phyloP scores from a whole-genome alignment of 2,888 invertebrate genomes.

The Neoscelio sp. region DNA sequence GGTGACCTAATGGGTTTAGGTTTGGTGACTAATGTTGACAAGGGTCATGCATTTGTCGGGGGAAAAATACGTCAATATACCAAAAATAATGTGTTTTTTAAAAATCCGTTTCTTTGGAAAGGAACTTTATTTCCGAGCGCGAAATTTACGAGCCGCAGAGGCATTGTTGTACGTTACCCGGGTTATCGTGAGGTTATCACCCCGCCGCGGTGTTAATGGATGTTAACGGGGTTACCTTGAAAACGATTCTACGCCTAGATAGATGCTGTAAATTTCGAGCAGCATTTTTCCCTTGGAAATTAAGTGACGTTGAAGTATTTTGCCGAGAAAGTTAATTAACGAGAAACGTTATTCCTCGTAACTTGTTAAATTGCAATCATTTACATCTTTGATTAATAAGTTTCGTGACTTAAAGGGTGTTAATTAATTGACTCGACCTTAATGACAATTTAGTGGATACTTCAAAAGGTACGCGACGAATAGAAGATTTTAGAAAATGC shows the following conservation, averaged over 20 bases:
- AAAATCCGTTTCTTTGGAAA: constrained; percentile 71
- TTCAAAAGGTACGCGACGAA: too few species aligned
- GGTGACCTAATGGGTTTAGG: constrained; percentile 54
- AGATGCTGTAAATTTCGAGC: constrained; percentile 1
- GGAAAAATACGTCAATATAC: constrained; percentile 73
- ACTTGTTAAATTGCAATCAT: constrained; percentile 38
- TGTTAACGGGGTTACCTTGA: constrained; percentile 56
- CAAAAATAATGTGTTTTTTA: constrained; percentile 72
- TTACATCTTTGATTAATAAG: constrained; percentile 53
- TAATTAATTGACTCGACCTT: constrained; percentile 30
- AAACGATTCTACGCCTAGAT: constrained; percentile 16
- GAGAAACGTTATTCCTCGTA: background rate
- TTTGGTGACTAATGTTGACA: constrained; percentile 64
- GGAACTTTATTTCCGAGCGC: constrained; percentile 68
- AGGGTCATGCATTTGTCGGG: constrained; percentile 72
- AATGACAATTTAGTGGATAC: too few species aligned
- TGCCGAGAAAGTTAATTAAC: constrained; percentile 32
- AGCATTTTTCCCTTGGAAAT: constrained; percentile 17
- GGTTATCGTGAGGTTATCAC: constrained; percentile 41
- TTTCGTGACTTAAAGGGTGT: constrained; percentile 24
- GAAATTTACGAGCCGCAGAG: constrained; percentile 43
- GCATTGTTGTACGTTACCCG: constrained; percentile 44
- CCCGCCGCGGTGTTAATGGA: constrained; percentile 57
- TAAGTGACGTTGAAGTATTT: constrained; percentile 5
- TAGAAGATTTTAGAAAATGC: too few species aligned